Base-by-base conservation (phyloP, 2,113 vertebrate species). In the Phainopepla nitens region DNA sequence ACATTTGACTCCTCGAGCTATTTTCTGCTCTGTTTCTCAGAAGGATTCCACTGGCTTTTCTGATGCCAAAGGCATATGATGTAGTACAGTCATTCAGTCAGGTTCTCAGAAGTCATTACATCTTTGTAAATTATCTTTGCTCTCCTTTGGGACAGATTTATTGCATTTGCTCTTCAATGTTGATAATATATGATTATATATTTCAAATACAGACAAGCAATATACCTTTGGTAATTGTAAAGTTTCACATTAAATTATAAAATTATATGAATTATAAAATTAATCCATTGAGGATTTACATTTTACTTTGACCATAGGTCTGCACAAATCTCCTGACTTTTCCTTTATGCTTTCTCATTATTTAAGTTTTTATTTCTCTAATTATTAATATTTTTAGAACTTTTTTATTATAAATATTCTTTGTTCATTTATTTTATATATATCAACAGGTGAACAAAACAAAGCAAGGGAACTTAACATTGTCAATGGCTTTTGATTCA, bases 181-280 rank as follows among this genome's bases (percentile, higher is more conserved):
- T 81, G 45, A 58, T 87, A 92, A 82, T 60, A 71, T 35, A 75
- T 35, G 18, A 69, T 80, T 97, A 83, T 73, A 72, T 93, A 87
- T 89, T 96, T 97, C 89, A 93, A 91, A 81, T 45, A 88, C 14
- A 72, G 75, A 93, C n/a, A 93, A 86, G 25, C 17, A 95, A 28
- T 62, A 71, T 35, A 53, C 23, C 42, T 82, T 88, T 94, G 44
- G 64, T 94, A 96, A 82, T 75, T 80, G 88, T 69, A 66, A 97
- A 86, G 8, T 90, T 93, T 88, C 65, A 89, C 64, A 91, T 95
- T 95, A 95, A 97, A 95, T 94, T 96, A 93, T 87, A 94, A 92
- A 86, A 95, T 51, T 27, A 23, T 51, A 36, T 44, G 1, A 36
- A 68, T 60, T 68, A 71, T 80, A 91, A 79, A 93, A 64, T 94